Percentiles rank a stretch among this genome's conserved stretches.
Evolutionary conservation across 53 echinoderm and acorn worm species (phyloP).

Genomic region (Paracentrotus lividus): DNA sequence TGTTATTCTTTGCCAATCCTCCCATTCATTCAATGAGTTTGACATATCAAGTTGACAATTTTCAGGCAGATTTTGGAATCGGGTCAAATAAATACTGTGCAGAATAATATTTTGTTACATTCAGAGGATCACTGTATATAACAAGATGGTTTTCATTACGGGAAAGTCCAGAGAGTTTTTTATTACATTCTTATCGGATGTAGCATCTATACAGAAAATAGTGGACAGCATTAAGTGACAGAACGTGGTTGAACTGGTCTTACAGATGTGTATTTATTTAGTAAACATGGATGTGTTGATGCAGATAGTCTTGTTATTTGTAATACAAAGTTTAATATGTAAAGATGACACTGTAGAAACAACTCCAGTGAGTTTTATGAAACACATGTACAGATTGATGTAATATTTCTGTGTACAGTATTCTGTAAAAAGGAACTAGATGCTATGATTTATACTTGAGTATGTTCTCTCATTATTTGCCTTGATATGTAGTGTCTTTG

Average conservation of each 20-base stretch:
- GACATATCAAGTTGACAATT: not conserved
- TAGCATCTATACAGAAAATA: constrained; percentile 36
- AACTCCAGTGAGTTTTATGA: constrained; percentile 53
- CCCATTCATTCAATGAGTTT: not conserved
- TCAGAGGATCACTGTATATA: constrained; percentile 56
- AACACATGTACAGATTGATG: constrained; percentile 54
- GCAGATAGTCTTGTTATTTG: constrained; percentile 18
- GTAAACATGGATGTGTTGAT: constrained; percentile 19
- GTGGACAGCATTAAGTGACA: constrained; percentile 9
- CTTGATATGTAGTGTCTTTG: constrained; percentile 68
- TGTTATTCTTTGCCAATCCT: not conserved
- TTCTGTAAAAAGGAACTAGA: constrained; percentile 60
- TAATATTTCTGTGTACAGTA: constrained; percentile 60
- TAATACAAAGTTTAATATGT: constrained; percentile 48
- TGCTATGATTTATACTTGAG: constrained; percentile 59
- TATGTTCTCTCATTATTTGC: constrained; percentile 43
- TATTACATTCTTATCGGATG: constrained; percentile 31
- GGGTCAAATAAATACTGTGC: constrained; percentile 37
- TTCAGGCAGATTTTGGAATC: not conserved
- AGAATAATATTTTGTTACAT: constrained; percentile 57
- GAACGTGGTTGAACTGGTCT: not conserved
- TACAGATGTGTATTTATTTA: constrained; percentile 53
- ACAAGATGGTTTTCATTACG: constrained; percentile 34
- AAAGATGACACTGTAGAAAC: not conserved
- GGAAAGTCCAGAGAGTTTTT: constrained; percentile 28